A percentile compares a stretch with the other conserved stretches of the same genome.
These are phyloP conservation scores for Lota lota DNA, from an alignment of 2,113 vertebrate genomes.

Conservation along the genomic window DNA sequence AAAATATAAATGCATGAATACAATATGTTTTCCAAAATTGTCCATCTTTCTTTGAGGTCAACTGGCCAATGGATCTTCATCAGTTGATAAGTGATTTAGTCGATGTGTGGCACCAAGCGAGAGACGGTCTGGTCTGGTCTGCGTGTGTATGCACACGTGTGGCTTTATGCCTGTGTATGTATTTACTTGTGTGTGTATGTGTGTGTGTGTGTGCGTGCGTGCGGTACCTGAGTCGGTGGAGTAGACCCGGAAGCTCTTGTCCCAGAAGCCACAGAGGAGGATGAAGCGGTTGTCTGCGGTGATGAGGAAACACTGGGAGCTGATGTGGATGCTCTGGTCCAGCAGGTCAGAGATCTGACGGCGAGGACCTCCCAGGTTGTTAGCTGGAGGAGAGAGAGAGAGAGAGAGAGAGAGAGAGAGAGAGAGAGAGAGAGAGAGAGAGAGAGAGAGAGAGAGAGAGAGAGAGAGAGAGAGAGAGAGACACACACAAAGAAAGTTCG, in stretches of 20 bases:
- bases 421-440: neutral
- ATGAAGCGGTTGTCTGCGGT: conserved; percentile 94
- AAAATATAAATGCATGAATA: too few species aligned
- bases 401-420: neutral
- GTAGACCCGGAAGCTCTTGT: conserved; percentile 97
- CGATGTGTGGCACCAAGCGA: too few species aligned
- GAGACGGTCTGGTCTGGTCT: too few species aligned
- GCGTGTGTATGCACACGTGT: too few species aligned
- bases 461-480: neutral
- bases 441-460: neutral
- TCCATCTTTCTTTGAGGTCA: too few species aligned
- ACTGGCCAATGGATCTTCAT: too few species aligned
- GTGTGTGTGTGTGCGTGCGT: conserved; percentile 11
- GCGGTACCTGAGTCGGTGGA: conserved; percentile 90
- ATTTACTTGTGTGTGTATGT: neutral
- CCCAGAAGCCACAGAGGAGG: conserved; percentile 97
- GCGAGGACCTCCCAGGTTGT: conserved; percentile 84
- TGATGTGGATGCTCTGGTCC: conserved; percentile 96
- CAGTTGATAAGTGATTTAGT: too few species aligned
- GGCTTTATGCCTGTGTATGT: conserved; percentile 3
- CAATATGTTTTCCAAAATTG: too few species aligned
- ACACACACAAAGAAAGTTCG: neutral
- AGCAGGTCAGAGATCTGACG: conserved; percentile 95
- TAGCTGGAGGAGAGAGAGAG: conserved; percentile 69
- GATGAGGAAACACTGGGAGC: conserved; percentile 93